Conservation (phyloP, 2,888 invertebrate species). For the Conus canariensis region DNA sequence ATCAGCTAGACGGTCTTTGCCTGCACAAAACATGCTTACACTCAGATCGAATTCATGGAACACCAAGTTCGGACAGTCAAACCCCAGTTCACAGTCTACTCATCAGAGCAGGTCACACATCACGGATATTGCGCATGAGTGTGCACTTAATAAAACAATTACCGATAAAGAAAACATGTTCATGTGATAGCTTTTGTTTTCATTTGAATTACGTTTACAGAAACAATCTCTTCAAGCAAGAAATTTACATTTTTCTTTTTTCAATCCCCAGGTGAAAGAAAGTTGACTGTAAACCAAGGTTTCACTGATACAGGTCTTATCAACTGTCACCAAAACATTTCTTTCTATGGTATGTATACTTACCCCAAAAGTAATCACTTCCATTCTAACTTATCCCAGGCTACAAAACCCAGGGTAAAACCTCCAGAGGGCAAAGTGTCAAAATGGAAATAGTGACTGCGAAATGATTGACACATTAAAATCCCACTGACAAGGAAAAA, state of each 20-base stretch:
- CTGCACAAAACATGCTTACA: slow-evolving; percentile 31
- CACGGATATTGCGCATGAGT: background rate
- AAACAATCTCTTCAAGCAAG: too few relatives aligned
- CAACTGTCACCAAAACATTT: background rate
- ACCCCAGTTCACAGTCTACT: background rate
- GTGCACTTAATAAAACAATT: too few relatives aligned
- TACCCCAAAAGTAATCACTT: background rate
- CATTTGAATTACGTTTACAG: too few relatives aligned
- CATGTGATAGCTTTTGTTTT: too few relatives aligned
- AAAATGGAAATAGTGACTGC: background rate
- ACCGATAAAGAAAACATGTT: too few relatives aligned
- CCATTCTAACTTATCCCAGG: background rate
- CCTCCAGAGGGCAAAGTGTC: background rate
- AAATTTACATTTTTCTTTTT: too few relatives aligned
- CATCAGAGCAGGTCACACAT: background rate
- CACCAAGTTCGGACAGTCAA: background rate
- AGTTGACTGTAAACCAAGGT: background rate
- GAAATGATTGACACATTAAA: background rate
- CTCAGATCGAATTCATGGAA: background rate
- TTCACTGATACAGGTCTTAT: background rate
- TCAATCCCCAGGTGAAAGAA: background rate
- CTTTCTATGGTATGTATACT: background rate
- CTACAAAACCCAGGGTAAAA: background rate
- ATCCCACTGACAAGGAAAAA: background rate
- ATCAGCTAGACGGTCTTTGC: slow-evolving; percentile 57